A percentile compares a stretch with the other conserved stretches of the same genome.
These are phyloP conservation scores for Phenganax subtilis DNA, from an alignment of 92 coral and sea anemone genomes.

Conservation along the genomic window DNA sequence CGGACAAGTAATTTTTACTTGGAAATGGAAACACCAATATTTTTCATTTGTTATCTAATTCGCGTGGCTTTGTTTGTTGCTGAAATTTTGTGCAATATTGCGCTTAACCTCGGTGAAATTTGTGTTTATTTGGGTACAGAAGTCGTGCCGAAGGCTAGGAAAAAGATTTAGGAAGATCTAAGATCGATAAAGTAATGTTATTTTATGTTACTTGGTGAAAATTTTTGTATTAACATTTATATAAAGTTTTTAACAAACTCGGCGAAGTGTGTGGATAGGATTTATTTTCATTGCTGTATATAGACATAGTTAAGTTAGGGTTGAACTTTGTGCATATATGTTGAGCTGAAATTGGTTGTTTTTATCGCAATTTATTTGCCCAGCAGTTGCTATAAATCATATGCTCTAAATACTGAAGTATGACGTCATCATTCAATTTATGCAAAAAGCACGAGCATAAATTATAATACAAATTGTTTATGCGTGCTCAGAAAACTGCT, in stretches of 20 bases:
- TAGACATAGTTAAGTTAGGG: too few relatives aligned
- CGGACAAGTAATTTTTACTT: background rate
- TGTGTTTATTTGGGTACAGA: background rate
- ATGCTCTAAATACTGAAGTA: too few relatives aligned
- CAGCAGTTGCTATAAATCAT: too few relatives aligned
- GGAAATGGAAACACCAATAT: background rate
- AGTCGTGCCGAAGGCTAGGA: background rate
- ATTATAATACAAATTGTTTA: too few relatives aligned
- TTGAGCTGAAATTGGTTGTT: too few relatives aligned
- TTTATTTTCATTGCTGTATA: background rate
- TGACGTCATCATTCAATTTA: too few relatives aligned
- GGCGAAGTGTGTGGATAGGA: background rate
- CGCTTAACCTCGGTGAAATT: background rate
- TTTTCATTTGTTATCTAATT: background rate
- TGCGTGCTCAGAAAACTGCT: too few relatives aligned
- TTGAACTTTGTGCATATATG: too few relatives aligned
- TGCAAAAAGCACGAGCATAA: too few relatives aligned
- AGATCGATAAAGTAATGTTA: conserved; percentile 22
- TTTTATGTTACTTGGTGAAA: conserved; percentile 7
- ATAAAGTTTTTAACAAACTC: background rate
- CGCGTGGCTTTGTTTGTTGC: background rate
- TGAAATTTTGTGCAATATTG: background rate
- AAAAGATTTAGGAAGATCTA: conserved; percentile 3
- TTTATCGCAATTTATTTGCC: too few relatives aligned
- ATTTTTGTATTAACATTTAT: background rate